Percentiles rank a stretch among this genome's conserved stretches.
Evolutionary conservation across 2,888 invertebrate species (phyloP).

Genomic region (Eupithecia tripunctaria): DNA sequence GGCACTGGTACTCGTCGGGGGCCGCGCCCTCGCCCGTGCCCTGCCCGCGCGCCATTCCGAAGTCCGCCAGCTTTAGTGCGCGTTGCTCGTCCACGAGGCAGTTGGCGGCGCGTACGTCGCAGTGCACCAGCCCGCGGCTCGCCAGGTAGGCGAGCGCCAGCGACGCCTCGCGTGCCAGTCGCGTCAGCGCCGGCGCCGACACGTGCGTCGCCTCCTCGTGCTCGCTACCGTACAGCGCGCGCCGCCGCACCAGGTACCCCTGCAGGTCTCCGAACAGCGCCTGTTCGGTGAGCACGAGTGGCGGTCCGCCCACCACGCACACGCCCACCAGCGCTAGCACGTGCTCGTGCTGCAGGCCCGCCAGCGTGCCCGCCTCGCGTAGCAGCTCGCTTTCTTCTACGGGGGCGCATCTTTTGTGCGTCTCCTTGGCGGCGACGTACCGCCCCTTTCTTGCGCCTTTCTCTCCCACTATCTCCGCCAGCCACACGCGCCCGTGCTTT

Average conservation of each 20-base stretch:
- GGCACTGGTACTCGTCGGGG: constrained; percentile 92
- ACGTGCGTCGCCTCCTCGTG: constrained; percentile 78
- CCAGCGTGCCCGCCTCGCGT: constrained; percentile 95
- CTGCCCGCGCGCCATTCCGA: constrained; percentile 92
- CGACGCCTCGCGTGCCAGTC: constrained; percentile 58
- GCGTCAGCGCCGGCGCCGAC: constrained; percentile 59
- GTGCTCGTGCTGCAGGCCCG: constrained; percentile 92
- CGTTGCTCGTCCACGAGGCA: constrained; percentile 90
- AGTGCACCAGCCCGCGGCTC: constrained; percentile 91
- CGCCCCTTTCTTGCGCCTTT: constrained; percentile 55
- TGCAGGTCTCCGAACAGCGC: constrained; percentile 95
- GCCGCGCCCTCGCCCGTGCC: constrained; percentile 86
- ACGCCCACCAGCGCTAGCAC: constrained; percentile 93
- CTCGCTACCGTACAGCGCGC: constrained; percentile 87
- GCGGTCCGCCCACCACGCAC: constrained; percentile 89
- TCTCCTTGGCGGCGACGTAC: constrained; percentile 92
- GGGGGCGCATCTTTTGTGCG: constrained; percentile 89
- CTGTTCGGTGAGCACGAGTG: constrained; percentile 95
- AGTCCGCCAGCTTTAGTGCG: constrained; percentile 91
- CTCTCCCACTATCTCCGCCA: constrained; percentile 55
- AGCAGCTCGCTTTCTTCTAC: constrained; percentile 90
- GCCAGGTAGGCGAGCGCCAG: constrained; percentile 86
- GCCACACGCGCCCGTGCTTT: constrained; percentile 63
- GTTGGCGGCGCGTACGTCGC: constrained; percentile 92
- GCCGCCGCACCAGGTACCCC: constrained; percentile 88